Base-by-base conservation (phyloP, 2,113 vertebrate species). In the Rhodinocichla rosea region DNA sequence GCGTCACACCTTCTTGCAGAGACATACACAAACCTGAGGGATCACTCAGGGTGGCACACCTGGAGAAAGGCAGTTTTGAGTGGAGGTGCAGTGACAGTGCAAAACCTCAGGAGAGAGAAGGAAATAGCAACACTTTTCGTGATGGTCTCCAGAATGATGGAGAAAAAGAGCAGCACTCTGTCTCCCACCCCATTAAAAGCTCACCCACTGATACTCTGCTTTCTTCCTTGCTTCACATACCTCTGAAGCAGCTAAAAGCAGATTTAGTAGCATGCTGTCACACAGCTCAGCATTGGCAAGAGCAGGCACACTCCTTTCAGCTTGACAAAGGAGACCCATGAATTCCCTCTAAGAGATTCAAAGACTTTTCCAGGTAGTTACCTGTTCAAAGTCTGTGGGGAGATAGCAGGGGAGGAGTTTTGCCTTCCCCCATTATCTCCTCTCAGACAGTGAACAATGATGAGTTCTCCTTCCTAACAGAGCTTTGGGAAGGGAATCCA, bases 151-250 rank as follows among this genome's bases (percentile, higher is more conserved):
- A 96, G 82, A 97, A 97, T 59, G 94, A 93, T 94, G 97, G 96
- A 97, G 97, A 97, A 96, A 96, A 97, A 97, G 84, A 98, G 87
- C 88, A 97, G 95, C 94, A 97, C 92, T 87, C 80, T 97, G 92
- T 93, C 95, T 98, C 95, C 96, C 97, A 98, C 92, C 87, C 97
- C 95, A 97, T 98, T 98, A 98, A 96, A 96, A 57, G 30, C 93
- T 97, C 96, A 96, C 97, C 97, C 94, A 96, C 95, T 91, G 96
- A 96, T 98, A 97, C 68, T 30, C 83, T 97, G 91, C 96, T 97
- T 97, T 97, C 90, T 97, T 97, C 90, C 95, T 96, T 95, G 94
- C 92, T 97, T 97, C 93, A 94, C 12, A 74, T 93, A 95, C 86
- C 82, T 96, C 95, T 91, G 97, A 95, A 94, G 92, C 95, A 95